A percentile compares a stretch with the other conserved stretches of the same genome.
Evolutionary conservation across 2,888 invertebrate genomes (phyloP).

Genomic region (Rhimphoctona megacephalus): DNA sequence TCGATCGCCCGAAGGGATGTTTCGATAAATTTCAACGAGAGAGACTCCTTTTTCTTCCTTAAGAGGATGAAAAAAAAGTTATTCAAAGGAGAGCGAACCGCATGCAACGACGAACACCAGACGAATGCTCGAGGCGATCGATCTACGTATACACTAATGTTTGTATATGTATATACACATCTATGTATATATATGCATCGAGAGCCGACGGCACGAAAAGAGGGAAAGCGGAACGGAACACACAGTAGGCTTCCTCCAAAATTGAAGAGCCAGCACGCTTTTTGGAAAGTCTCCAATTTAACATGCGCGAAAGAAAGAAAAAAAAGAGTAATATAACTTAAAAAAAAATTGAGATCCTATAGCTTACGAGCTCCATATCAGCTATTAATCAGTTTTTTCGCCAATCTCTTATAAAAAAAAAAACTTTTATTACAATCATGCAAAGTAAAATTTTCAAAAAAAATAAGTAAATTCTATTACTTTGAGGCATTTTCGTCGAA

Average conservation of each 20-base stretch:
- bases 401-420: background rate
- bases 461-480: background rate
- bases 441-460: background rate
- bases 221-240: constrained; percentile 56
- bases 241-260: constrained; percentile 38
- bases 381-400: background rate
- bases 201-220: constrained; percentile 12
- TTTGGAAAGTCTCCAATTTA: constrained; percentile 65
- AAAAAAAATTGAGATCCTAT: background rate
- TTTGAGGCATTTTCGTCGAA: background rate
- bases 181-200: background rate
- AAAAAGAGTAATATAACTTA: background rate
- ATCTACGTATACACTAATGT: constrained; percentile 1
- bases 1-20: constrained; percentile 59
- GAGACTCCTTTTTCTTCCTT: constrained; percentile 10
- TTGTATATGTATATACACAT: no score
- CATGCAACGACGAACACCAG: constrained; percentile 53
- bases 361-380: background rate
- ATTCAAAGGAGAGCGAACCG: constrained; percentile 60
- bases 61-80: constrained; percentile 3
- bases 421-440: background rate
- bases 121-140: constrained; percentile 51
- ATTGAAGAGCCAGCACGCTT: constrained; percentile 59
- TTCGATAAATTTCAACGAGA: constrained; percentile 65
- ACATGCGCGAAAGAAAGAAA: background rate